phyloP scores from a whole-genome alignment of 2,888 invertebrate species.

The Amblyjoppa proteus region DNA sequence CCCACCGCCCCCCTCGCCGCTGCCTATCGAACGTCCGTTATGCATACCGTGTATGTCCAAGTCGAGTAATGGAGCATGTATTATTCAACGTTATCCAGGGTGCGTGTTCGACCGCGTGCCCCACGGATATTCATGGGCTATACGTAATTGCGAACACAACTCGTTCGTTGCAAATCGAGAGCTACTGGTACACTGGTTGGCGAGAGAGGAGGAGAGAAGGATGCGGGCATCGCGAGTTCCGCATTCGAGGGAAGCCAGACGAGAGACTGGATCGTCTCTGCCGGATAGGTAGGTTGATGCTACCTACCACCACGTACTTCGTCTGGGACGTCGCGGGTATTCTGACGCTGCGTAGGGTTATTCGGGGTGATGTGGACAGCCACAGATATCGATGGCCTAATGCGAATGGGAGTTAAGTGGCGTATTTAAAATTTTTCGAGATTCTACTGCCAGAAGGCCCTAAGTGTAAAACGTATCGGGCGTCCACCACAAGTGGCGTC shows the following conservation, averaged over 20 bases:
- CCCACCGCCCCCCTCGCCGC: slow-evolving; percentile 1
- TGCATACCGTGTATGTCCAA: slow-evolving; percentile 72
- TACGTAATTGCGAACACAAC: slow-evolving; percentile 72
- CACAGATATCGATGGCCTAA: not conserved
- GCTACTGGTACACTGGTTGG: slow-evolving; percentile 3
- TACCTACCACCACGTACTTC: slow-evolving; percentile 45
- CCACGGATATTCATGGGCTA: slow-evolving; percentile 60
- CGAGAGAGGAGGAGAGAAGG: slow-evolving; percentile 24
- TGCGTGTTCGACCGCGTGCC: slow-evolving; percentile 70
- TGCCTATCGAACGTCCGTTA: slow-evolving; percentile 67
- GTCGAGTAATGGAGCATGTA: slow-evolving; percentile 75
- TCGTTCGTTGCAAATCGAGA: slow-evolving; percentile 70
- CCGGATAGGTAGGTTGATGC: slow-evolving; percentile 16
- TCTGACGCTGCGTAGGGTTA: slow-evolving; percentile 1
- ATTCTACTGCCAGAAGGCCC: no score
- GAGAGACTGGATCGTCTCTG: slow-evolving; percentile 48
- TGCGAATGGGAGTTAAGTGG: no score
- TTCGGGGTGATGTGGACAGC: not conserved
- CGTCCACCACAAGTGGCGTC: no score
- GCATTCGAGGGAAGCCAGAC: slow-evolving; percentile 15
- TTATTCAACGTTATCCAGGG: slow-evolving; percentile 74
- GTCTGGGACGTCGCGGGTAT: slow-evolving; percentile 52
- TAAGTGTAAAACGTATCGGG: no score
- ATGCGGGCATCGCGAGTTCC: slow-evolving; percentile 30
- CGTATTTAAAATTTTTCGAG: no score